Evolutionary conservation across 2,113 vertebrate genomes (phyloP).

Genomic region (Neodon shergylaensis): DNA sequence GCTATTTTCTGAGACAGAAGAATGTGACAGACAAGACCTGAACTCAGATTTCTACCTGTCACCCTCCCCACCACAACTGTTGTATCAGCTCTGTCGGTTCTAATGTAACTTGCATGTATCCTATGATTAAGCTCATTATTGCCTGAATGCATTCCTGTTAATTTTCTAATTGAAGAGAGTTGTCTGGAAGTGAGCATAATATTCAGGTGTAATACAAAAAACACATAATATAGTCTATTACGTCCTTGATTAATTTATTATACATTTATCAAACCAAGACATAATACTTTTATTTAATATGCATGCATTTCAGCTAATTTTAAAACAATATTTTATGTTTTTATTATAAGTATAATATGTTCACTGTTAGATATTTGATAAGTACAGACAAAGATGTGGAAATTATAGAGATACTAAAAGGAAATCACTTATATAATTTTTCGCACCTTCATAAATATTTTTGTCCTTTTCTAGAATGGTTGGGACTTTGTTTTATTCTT

Average conservation of each 20-base stretch:
- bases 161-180: conserved; percentile 54
- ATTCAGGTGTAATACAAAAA: conserved; percentile 49
- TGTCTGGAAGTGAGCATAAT: not conserved
- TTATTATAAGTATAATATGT: conserved; percentile 38
- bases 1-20: not conserved
- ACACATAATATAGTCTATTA: conserved; percentile 42
- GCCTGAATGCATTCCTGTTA: not conserved
- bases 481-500: conserved; percentile 23
- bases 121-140: not conserved
- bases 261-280: conserved; percentile 57
- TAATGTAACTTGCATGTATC: not conserved
- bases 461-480: not conserved
- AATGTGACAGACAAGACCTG: not conserved
- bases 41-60: not conserved
- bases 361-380: conserved; percentile 4
- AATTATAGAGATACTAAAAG: not conserved
- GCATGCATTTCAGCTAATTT: conserved; percentile 62
- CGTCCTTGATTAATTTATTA: conserved; percentile 66
- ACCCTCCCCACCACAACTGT: not conserved
- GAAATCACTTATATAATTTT: not conserved
- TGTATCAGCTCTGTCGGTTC: not conserved
- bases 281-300: conserved; percentile 59
- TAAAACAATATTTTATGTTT: conserved; percentile 60
- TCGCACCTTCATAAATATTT: not conserved
- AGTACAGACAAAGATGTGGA: not conserved